These are phyloP conservation scores for Paralichthys olivaceus DNA, from an alignment of 2,113 vertebrate genomes.

Conservation along the genomic window DNA sequence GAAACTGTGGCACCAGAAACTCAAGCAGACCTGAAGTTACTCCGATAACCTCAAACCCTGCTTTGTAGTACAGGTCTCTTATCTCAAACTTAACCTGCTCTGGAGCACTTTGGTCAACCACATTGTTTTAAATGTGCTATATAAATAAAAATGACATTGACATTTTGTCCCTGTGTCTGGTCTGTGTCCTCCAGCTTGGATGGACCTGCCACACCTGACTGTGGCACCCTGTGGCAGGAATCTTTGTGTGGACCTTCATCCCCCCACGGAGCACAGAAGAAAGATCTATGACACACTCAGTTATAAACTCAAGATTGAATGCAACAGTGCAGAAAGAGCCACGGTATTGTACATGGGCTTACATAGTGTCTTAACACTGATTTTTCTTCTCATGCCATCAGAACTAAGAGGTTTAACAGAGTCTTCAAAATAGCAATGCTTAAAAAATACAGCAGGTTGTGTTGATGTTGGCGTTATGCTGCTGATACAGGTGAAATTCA, in stretches of 20 bases:
- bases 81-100: no score
- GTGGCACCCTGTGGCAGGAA: constrained; percentile 7
- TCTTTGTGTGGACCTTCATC: constrained; percentile 54
- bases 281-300: not conserved
- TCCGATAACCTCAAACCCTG: no score
- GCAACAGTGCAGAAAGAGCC: rapidly evolving
- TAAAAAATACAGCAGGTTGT: not conserved
- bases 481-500: not conserved
- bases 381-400: not conserved
- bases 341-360: constrained; percentile 26
- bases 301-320: constrained; percentile 43
- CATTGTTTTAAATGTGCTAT: no score
- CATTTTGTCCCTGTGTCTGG: not conserved
- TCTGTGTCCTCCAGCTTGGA: constrained; percentile 21
- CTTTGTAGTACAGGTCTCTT: no score
- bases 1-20: no score
- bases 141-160: no score
- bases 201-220: constrained; percentile 54
- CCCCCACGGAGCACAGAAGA: constrained; percentile 8
- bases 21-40: no score
- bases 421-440: not conserved
- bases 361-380: no score
- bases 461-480: no score
- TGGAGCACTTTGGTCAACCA: no score
- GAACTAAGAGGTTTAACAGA: not conserved